These are phyloP conservation scores for Columba janthina DNA, from an alignment of 2,113 vertebrate genomes.

Conservation along the genomic window DNA sequence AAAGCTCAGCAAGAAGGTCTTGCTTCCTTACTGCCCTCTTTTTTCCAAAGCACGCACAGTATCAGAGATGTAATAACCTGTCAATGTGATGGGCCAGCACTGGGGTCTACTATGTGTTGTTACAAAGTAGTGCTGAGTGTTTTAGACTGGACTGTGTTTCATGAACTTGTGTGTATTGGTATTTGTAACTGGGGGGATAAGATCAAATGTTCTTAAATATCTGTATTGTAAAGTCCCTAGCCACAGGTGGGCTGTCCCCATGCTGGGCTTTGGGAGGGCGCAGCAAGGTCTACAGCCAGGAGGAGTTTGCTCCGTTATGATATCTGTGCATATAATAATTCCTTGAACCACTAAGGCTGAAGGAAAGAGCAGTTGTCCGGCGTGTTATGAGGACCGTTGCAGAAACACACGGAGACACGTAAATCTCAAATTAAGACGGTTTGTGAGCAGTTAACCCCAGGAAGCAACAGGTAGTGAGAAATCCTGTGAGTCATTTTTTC, in stretches of 20 bases:
- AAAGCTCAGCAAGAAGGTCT: not conserved
- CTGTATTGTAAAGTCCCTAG: accelerated
- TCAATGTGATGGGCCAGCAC: not conserved
- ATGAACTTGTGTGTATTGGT: not conserved
- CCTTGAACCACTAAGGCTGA: not conserved
- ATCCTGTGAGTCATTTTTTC: not conserved
- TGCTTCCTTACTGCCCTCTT: not conserved
- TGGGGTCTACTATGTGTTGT: not conserved
- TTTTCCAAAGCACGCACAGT: not conserved
- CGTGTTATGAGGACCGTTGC: not conserved
- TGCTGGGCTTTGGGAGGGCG: not conserved
- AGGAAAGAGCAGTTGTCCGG: not conserved
- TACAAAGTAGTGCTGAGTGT: not conserved
- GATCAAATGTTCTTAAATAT: not conserved
- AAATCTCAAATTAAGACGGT: not conserved
- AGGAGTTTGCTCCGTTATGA: not conserved
- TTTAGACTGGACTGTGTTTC: not conserved
- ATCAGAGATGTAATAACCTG: not conserved
- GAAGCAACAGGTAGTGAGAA: not conserved
- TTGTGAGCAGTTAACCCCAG: not conserved
- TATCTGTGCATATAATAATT: accelerated
- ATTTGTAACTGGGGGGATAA: not conserved
- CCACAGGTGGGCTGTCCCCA: accelerated
- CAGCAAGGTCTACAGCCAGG: not conserved
- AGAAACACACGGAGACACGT: accelerated